phyloP scores from a whole-genome alignment of 2,797 vertebrate genomes.

The Octomys mimax region DNA sequence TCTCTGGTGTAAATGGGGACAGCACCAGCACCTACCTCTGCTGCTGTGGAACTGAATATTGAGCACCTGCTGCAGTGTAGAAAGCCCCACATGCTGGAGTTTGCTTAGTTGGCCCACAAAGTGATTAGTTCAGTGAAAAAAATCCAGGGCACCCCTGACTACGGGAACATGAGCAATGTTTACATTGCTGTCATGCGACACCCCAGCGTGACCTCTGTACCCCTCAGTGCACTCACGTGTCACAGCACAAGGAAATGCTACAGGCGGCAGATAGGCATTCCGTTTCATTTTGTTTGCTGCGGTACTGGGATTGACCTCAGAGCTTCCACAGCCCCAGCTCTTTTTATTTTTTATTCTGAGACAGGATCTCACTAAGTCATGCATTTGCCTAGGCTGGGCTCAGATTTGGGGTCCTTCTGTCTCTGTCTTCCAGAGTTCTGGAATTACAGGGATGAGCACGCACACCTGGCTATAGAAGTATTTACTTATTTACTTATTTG shows the following conservation, averaged over 20 bases:
- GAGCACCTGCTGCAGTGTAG: not conserved
- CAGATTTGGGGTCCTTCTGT: not conserved
- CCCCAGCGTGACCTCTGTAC: not conserved
- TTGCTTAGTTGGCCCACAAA: not conserved
- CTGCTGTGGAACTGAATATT: not conserved
- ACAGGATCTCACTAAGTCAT: not conserved
- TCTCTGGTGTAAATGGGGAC: not conserved
- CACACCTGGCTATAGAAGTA: not conserved
- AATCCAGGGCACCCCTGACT: not conserved
- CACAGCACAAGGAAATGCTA: not conserved
- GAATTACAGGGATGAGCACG: not conserved
- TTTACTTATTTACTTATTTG: no score
- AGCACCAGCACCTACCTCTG: not conserved
- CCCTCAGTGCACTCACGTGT: not conserved
- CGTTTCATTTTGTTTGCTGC: not conserved
- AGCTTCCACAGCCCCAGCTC: not conserved
- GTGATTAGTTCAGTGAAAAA: not conserved
- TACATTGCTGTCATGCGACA: not conserved
- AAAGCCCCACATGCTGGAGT: not conserved
- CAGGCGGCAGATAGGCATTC: not conserved
- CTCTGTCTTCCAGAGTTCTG: not conserved
- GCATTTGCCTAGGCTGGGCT: not conserved
- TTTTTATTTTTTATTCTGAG: not conserved
- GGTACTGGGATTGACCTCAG: not conserved
- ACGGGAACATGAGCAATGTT: no score